Evolutionary conservation across 2,797 vertebrate genomes (phyloP), one percentile per base, ranked within the genome.

Genomic region (Toxotes lorentzi): DNA sequence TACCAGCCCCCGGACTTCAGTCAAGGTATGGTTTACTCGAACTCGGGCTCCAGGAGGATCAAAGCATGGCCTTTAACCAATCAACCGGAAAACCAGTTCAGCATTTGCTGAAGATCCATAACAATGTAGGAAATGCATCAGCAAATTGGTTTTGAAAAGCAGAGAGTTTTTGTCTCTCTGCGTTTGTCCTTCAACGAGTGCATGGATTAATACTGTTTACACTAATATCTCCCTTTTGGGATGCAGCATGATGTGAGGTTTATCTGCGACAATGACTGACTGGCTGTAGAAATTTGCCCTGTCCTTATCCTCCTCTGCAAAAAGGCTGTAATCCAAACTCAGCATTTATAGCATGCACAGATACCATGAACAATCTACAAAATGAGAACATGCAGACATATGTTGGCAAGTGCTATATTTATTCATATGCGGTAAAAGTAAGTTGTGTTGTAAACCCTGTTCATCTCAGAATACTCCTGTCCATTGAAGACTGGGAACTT

Each of bases 81-180:
- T 67, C 51, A 34, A 61, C 23, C 61, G 45, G 19, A 35, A 62
- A 59, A 53, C 12, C 40, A 54, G 17, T 41, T 50, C 5, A 70
- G 51, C 41, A 45, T 72, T 66, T 78, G 19, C 12, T 64, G 6
- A 35, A 21, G 40, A 73, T 32, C 12, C 19, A 40, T 63, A 48
- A 59, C 24, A 40, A 56, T 38, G n/a, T 47, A 45, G 35, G 61
- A 60, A 32, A 78, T 32, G 2, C 48, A 68, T 24, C 17, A 24
- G 12, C 1, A n/a, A 23, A 63, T 48, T 70, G 7, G 6, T 65
- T 76, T 41, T 10, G n/a, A 23, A 35, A 58, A 23, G 19, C 1
- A n/a, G 2, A 30, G 13, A 5, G 24, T 45, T 40, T 58, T 24
- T 8, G 13, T 41, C 5, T 32, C n/a, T 13, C 19, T 40, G 9